phyloP scores from a whole-genome alignment of 2,797 vertebrate species.

The Hirundo rustica region DNA sequence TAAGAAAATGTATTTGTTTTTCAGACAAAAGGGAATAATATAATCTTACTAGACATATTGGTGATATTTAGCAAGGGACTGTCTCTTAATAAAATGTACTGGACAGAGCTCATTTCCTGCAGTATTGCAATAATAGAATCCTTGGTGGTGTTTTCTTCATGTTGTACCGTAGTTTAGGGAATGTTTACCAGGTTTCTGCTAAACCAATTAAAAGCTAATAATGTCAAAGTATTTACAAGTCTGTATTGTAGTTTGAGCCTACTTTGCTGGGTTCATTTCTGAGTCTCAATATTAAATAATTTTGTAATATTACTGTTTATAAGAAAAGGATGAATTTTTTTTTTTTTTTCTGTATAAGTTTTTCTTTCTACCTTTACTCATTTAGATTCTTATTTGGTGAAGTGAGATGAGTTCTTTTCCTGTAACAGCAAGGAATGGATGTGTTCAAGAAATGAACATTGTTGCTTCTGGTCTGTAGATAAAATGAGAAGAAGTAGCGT shows the following conservation, averaged over 20 bases:
- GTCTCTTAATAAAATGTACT: not conserved
- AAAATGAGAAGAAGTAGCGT: not conserved
- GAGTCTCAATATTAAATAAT: not conserved
- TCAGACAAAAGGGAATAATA: not conserved
- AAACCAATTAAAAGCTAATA: not conserved
- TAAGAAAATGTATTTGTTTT: not conserved
- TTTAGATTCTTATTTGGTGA: not conserved
- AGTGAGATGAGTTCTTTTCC: not conserved
- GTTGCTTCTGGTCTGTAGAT: not conserved
- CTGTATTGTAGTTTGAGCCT: not conserved
- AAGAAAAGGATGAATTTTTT: rapidly evolving
- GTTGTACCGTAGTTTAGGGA: not conserved
- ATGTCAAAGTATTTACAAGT: not conserved
- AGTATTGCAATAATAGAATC: not conserved
- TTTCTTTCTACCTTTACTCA: not conserved
- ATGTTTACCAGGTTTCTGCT: not conserved
- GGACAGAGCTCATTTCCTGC: not conserved
- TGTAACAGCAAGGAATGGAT: not conserved
- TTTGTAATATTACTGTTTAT: not conserved
- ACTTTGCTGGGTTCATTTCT: not conserved
- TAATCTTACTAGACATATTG: not conserved
- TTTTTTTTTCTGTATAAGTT: not conserved
- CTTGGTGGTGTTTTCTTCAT: not conserved
- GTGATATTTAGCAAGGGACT: not conserved
- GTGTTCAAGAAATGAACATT: rapidly evolving